Base-by-base conservation (phyloP, 2,113 vertebrate species). In the Erinaceus europaeus region DNA sequence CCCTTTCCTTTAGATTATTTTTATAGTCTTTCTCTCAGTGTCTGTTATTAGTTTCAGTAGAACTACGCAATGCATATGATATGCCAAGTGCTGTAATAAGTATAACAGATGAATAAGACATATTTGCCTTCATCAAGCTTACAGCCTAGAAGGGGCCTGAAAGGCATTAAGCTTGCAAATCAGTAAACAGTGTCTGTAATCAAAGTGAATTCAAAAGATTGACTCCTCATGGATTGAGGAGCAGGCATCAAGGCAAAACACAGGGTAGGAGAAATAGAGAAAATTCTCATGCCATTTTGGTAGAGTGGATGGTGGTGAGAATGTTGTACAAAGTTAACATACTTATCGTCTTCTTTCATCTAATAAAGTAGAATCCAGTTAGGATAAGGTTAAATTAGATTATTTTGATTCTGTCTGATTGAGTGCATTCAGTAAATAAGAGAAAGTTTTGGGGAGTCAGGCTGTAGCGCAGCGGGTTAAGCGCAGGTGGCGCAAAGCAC, bases 361-460 rank as follows among this genome's bases (percentile, higher is more conserved):
- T 34, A 86, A 74, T 71, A 80, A 86, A 91, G 65, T 57, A 38
- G 17, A 38, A 65, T 72, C 88, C 34, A 74, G 29, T 77, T 69
- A 73, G 50, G 75, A 57, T 77, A 42, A 29, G 42, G 64, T 52
- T 88, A 44, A 81, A 77, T 85, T 65, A 32, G 42, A 78, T 67
- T 42, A 73, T 27, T 29, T 59, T 67, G 29, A 84, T 90, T 88
- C 36, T 84, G 78, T 74, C 74, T 65, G 27, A 84, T 4, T 29
- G 32, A 57, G 29, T 18, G 11, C 36, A 40, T 32, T 67, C 1
- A 7, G 21, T 71, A 76, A 79, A 64, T 6, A 67, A 29, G 59
- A 79, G 46, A 80, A 68, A n/a, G n/a, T n/a, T n/a, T n/a, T n/a
- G n/a, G n/a, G n/a, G n/a, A n/a, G n/a, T n/a, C n/a, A n/a, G n/a